Evolutionary conservation across 2,797 vertebrate genomes (phyloP), one percentile per base, ranked within the genome.

Genomic region (Pseudomugil gertrudae): DNA sequence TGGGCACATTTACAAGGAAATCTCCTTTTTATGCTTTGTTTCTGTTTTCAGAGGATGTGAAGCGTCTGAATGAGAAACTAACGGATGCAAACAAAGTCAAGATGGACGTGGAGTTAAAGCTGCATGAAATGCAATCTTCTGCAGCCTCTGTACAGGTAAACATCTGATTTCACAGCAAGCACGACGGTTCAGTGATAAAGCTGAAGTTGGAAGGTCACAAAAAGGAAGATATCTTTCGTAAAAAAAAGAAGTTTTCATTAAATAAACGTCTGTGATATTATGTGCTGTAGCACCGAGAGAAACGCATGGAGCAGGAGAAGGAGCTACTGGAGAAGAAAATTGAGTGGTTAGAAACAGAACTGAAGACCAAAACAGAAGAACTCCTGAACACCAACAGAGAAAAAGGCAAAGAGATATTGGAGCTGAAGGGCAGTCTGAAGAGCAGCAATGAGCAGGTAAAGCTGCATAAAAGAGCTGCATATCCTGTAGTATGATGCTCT

Each of bases 311-410:
- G 64, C 97, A 99, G 86, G 97, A 99, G 79, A 99, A 96, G 26
- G 96, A 98, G 75, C 89, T 98, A 7, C 87, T 96, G 0, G 95
- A 96, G 82, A 95, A 89, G 78, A 96, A 98, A 51, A 96, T 94
- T 6, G 91, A 92, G 0, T 98, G 97, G 97, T 79, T 99, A 65
- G 95, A 93, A 19, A 26, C 92, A 0, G 95, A 99, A 66, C 84
- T 99, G 83, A 96, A 96, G 85, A 90, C 90, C 57, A 99, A 99
- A 93, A 98, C 96, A 0, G 96, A 97, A 27, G 97, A 98, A 65
- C 90, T 99, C 35, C 78, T 97, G 7, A 92, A 89, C 29, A 92
- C 94, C 48, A 92, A 91, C 69, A 94, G 95, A 78, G 95, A 96
- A 74, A 98, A 95, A 63, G 96, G 96, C 77, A 95, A 94, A 81